Evolutionary conservation across 2,113 vertebrate species (phyloP), one percentile per base, ranked within the genome.

Genomic region (Rhynchomys soricoides): DNA sequence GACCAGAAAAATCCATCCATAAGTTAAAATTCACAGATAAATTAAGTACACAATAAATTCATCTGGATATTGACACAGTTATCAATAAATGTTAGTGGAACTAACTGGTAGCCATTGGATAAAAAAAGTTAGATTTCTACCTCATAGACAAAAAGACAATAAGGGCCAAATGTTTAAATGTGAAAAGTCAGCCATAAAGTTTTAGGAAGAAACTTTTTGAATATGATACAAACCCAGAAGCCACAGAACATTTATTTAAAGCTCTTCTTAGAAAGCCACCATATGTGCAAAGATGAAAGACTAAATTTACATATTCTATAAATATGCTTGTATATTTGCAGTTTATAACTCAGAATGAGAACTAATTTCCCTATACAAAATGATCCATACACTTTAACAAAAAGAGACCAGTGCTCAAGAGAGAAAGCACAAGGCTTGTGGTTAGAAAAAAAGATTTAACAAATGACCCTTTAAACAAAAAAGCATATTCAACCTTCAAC

Each of bases 1-100:
- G 24, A 87, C 34, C 64, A 70, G 43, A 71, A 95, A 95, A 85
- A 10, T 40, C 13, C 40, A 91, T 57, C 21, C 82, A 17, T 66
- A 31, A 79, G 64, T 90, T 89, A 90, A 95, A 73, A 97, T 34
- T 78, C 34, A 24, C 50, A 87, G 31, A 90, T 48, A 92, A 93
- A 66, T 29, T 89, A 43, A 82, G 52, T 24, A 40, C 52, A 62
- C 70, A 57, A 85, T 82, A 70, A 83, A 73, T 29, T 93, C 10
- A 89, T 16, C 59, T 88, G 34, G 43, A 66, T 24, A 95, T 7
- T 48, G 40, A 68, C 48, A 7, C 34, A 48, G 86, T 82, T 57
- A 85, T 85, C 40, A 90, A 26, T 66, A 91, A 91, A 34, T n/a
- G 52, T 2, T 45, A 62, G 29, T 91, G 37, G 6, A 95, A 86